Evolutionary conservation across 2,113 vertebrate genomes (phyloP).

Genomic region (Psammodynastes pulverulentus): DNA sequence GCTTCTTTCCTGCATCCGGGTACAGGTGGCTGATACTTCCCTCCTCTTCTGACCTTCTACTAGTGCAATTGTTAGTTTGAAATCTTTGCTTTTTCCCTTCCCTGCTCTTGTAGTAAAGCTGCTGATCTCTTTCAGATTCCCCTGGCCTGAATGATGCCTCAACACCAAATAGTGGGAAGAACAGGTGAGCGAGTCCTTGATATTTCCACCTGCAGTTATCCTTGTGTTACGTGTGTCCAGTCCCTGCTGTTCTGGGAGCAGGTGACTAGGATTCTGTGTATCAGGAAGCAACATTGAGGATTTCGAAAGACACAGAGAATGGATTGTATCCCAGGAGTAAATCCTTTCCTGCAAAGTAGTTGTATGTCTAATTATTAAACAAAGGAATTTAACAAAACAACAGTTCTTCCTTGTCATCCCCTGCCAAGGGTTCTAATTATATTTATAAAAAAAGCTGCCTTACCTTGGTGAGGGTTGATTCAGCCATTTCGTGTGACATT

Average conservation of each 20-base stretch:
- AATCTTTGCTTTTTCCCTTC: neutral
- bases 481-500: neutral
- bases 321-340: neutral
- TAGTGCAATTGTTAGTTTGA: neutral
- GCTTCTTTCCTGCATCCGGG: neutral
- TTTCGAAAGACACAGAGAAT: neutral
- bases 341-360: neutral
- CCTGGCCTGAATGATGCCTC: slow-evolving; percentile 62
- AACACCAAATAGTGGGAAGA: slow-evolving; percentile 57
- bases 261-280: neutral
- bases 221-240: accelerated
- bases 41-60: slow-evolving; percentile 19
- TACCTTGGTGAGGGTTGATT: neutral
- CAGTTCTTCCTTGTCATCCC: neutral
- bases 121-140: slow-evolving; percentile 55
- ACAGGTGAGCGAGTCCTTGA: slow-evolving; percentile 48
- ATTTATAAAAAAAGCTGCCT: no score
- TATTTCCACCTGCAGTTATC: neutral
- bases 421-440: neutral
- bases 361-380: neutral
- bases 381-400: neutral
- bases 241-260: neutral
- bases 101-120: neutral
- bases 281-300: neutral
- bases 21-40: slow-evolving; percentile 1